A percentile compares a stretch with the other conserved stretches of the same genome.
These are phyloP conservation scores for Conus ventricosus DNA, from an alignment of 1,140 invertebrate species.

Conservation along the genomic window DNA sequence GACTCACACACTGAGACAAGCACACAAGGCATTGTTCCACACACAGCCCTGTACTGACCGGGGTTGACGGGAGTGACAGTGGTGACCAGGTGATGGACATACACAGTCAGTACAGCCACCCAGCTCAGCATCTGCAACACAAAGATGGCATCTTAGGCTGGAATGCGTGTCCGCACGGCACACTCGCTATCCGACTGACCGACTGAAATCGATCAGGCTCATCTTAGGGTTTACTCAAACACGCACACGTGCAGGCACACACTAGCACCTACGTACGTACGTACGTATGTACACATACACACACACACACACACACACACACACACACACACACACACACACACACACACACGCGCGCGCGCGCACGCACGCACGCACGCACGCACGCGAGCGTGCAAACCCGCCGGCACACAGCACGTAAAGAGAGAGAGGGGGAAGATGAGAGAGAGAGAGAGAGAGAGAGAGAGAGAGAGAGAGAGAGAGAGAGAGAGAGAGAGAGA, in stretches of 20 bases:
- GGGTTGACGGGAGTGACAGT: slow-evolving; percentile 25
- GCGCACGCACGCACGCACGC: no score
- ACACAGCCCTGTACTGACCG: background rate
- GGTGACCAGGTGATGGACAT: slow-evolving; percentile 25
- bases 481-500: background rate
- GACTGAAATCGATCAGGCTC: background rate
- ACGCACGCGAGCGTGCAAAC: no score
- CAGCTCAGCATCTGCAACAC: slow-evolving; percentile 26
- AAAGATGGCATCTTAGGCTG: no score
- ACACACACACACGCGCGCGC: background rate
- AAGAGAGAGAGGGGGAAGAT: background rate
- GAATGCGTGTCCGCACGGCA: background rate
- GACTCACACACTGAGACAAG: background rate
- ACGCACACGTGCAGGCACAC: background rate
- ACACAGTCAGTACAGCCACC: slow-evolving; percentile 30
- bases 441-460: background rate
- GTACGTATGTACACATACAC: background rate
- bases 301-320: background rate
- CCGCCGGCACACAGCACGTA: background rate
- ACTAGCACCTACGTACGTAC: background rate
- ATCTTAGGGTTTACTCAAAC: background rate
- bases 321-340: background rate
- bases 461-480: background rate
- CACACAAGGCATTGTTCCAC: background rate
- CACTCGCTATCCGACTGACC: background rate